Evolutionary conservation across 2,797 vertebrate species (phyloP).

Genomic region (Periparus ater): DNA sequence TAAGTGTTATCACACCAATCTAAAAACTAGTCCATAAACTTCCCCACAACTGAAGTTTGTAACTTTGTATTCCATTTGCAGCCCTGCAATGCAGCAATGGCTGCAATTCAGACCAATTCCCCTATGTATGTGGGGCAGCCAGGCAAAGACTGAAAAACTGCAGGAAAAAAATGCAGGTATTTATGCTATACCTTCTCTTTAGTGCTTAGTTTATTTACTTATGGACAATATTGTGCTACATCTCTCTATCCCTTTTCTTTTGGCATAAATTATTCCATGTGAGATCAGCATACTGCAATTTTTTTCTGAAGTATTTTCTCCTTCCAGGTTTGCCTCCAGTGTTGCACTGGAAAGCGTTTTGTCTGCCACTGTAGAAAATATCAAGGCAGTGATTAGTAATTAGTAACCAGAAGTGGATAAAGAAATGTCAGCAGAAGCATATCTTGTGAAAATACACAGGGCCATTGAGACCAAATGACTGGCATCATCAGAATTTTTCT

Average conservation of each 20-base stretch:
- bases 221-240: not conserved
- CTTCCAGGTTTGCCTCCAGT: not conserved
- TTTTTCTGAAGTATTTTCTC: not conserved
- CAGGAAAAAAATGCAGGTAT: not conserved
- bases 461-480: not conserved
- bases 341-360: not conserved
- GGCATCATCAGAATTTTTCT: not conserved
- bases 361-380: not conserved
- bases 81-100: not conserved
- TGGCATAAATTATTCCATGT: not conserved
- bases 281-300: not conserved
- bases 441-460: accelerated
- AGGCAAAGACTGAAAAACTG: not conserved
- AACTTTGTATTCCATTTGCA: not conserved
- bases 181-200: not conserved
- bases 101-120: not conserved
- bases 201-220: not conserved
- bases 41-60: not conserved
- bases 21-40: not conserved
- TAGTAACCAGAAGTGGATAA: not conserved
- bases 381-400: not conserved
- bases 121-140: not conserved
- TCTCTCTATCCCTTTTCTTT: not conserved
- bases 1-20: not conserved
- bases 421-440: not conserved